phyloP scores from a whole-genome alignment of 1,140 invertebrate species.

The Drosophila nannoptera region DNA sequence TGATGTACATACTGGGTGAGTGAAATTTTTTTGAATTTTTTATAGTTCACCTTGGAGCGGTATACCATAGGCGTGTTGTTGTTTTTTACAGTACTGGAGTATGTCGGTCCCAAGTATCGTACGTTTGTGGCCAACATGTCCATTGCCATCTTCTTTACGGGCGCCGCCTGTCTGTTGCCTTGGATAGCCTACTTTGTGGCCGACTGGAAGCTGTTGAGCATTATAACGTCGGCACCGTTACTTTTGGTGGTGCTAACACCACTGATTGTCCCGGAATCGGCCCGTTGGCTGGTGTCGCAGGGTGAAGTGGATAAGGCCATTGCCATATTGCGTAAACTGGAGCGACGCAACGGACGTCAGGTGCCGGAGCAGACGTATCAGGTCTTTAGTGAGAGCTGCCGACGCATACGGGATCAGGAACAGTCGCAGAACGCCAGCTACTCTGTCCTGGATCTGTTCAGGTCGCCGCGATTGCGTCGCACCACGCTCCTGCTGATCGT shows the following conservation, averaged over 20 bases:
- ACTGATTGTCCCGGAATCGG: constrained; percentile 89
- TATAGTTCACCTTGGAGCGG: background rate
- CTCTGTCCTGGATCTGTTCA: constrained; percentile 89
- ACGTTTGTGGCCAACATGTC: constrained; percentile 94
- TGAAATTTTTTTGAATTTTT: constrained; percentile 15
- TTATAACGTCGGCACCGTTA: constrained; percentile 88
- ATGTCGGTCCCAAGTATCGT: constrained; percentile 91
- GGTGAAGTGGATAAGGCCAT: constrained; percentile 88
- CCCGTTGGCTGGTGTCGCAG: constrained; percentile 90
- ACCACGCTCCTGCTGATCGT: constrained; percentile 87
- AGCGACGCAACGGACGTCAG: constrained; percentile 87
- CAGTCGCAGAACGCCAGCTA: constrained; percentile 83
- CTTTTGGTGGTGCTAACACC: constrained; percentile 85
- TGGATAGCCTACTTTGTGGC: constrained; percentile 89
- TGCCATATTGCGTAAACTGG: constrained; percentile 87
- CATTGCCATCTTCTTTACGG: constrained; percentile 92
- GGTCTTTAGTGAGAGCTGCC: constrained; percentile 82
- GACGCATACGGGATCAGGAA: constrained; percentile 82
- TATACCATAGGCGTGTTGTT: background rate
- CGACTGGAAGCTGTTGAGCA: constrained; percentile 87
- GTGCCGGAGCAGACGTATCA: constrained; percentile 86
- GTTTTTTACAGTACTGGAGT: constrained; percentile 86
- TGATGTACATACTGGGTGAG: constrained; percentile 95
- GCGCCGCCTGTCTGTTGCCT: constrained; percentile 87
- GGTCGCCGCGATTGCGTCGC: constrained; percentile 84